Evolutionary conservation across 1,140 invertebrate genomes (phyloP), one percentile per base, ranked within the genome.

Genomic region (Oreohelix idahoensis): DNA sequence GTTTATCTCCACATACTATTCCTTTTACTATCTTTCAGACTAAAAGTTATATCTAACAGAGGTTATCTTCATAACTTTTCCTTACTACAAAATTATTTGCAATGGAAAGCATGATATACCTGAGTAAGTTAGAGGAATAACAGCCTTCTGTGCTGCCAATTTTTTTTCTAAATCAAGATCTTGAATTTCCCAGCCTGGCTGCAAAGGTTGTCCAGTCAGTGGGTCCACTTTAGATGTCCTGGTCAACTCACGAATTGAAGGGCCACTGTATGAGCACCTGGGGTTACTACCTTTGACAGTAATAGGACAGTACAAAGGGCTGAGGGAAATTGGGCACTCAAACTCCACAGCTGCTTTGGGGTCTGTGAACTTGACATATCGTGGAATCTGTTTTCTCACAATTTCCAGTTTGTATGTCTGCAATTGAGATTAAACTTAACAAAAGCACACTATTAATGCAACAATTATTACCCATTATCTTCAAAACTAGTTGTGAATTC

Each of bases 181-280:
- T 49, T 84, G 75, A 32, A 91, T 76, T 49, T 84, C 86, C 90
- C 90, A 91, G 73, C 89, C 89, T 66, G 74, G 20, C 20, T 78
- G 53, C 45, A 91, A 79, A 23, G 87, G 77, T 29, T 83, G 81
- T 76, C 88, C 86, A 85, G 82, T 90, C 20, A 91, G 75, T 36
- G 89, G 90, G 82, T 91, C 90, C 86, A 88, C 78, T 79, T 91
- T 91, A 10, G 88, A 90, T 63, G 87, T 91, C 71, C 86, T 90
- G 66, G 89, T 90, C 53, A 89, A 76, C 58, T 90, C 86, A 83
- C 85, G 86, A 20, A 91, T 89, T 42, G 89, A 83, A 74, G 90
- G 89, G 49, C 83, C 87, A 83, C 89, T 89, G 79, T 87, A 91
- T 17, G 88, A 89, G 79, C 89, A 87, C 51, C 83, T 89, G 42